Base-by-base conservation (phyloP, 2,113 vertebrate species). In the Ctenodactylus gundi region DNA sequence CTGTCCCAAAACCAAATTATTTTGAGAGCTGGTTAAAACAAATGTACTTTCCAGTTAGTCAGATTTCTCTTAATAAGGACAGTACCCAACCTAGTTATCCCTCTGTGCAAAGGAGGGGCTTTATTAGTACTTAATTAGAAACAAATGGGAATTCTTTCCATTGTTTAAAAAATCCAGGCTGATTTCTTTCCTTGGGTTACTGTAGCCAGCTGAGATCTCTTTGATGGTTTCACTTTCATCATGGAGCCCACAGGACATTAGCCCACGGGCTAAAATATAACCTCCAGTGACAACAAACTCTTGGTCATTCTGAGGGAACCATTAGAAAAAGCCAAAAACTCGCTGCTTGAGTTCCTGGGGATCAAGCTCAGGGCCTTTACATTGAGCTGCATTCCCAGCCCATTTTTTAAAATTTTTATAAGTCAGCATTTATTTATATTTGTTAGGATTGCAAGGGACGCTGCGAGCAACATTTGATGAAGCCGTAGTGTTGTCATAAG, bases 121-220 rank as follows among this genome's bases (percentile, higher is more conserved):
- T 93, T 67, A 77, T 83, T 95, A 72, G 78, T 60, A 83, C 86
- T 96, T 89, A 81, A 95, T 57, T 57, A 67, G 75, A 77, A 90
- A 82, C 53, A 85, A 91, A 92, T 70, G 58, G 39, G n/a, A 77
- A 93, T 72, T 89, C 20, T 82, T 96, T 78, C 49, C 49, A 65
- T 72, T 70, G 46, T 81, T 94, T 68, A 62, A 73, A 82, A 85
- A 80, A 80, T 49, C 44, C 13, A 29, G 8, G 18, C 44, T 94
- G 67, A 81, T 85, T 81, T 78, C 36, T 91, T 82, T 73, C 41
- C 65, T 72, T 85, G 23, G 44, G 29, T 73, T 94, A 84, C 64
- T 86, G 91, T 65, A 88, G 67, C 34, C 75, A 29, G 93, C 72
- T 85, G 88, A 94, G 58, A 81, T 62, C 76, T 93, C 65, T 80